phyloP scores from a whole-genome alignment of 2,888 invertebrate genomes.

The Malthinus seriepunctatus region DNA sequence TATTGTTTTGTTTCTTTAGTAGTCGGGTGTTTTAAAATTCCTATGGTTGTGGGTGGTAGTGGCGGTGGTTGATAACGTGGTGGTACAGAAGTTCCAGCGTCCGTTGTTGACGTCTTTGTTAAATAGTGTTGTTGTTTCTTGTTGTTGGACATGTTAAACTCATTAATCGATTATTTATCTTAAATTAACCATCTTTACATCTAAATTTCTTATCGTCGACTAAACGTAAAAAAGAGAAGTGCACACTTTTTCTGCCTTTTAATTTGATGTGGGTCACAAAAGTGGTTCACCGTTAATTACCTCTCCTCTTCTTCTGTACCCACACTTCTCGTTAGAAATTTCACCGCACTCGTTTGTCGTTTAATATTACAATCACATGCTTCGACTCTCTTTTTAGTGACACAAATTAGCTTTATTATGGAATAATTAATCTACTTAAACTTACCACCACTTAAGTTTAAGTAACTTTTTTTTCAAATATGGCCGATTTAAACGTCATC shows the following conservation, averaged over 20 bases:
- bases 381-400: too few species aligned
- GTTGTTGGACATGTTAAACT: constrained; percentile 54
- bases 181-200: constrained; percentile 32
- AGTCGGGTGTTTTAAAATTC: constrained; percentile 65
- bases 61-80: constrained; percentile 82
- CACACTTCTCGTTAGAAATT: constrained; percentile 13
- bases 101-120: constrained; percentile 44
- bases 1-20: constrained; percentile 52
- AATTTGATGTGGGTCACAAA: constrained; percentile 51
- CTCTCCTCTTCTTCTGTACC: constrained; percentile 4
- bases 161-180: constrained; percentile 28
- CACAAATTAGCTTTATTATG: not conserved
- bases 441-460: too few species aligned
- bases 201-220: constrained; percentile 39
- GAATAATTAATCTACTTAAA: constrained; percentile 6
- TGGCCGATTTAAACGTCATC: constrained; percentile 10
- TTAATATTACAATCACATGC: not conserved
- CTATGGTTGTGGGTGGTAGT: constrained; percentile 64
- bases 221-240: constrained; percentile 27
- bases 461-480: constrained; percentile 20
- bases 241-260: constrained; percentile 43
- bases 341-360: constrained; percentile 9
- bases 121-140: constrained; percentile 51
- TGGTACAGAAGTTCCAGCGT: constrained; percentile 57
- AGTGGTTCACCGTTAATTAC: constrained; percentile 34